These are phyloP conservation scores for Sinohyriopsis cumingii DNA, from an alignment of 2,888 invertebrate species.

Conservation along the genomic window DNA sequence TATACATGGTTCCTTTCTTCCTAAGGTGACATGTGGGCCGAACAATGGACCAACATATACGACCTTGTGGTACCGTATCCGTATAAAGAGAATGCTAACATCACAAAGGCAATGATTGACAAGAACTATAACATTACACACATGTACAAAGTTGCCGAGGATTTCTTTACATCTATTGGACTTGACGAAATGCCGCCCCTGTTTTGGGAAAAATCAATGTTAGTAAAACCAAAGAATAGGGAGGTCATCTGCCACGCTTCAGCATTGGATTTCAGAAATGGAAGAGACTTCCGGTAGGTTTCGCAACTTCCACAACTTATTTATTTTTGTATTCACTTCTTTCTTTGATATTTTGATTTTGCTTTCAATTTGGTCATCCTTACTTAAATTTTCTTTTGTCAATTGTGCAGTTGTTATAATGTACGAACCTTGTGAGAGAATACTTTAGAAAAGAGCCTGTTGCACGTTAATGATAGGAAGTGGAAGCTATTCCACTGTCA, in stretches of 20 bases:
- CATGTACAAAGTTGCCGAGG: constrained; percentile 74
- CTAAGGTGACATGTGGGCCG: constrained; percentile 76
- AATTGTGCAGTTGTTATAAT: too few relatives aligned
- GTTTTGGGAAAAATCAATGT: constrained; percentile 88
- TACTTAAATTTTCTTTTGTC: too few relatives aligned
- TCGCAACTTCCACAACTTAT: not conserved
- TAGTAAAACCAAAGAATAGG: constrained; percentile 82
- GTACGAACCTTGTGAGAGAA: too few relatives aligned
- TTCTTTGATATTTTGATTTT: too few relatives aligned
- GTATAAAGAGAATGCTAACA: constrained; percentile 80
- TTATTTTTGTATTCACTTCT: too few relatives aligned
- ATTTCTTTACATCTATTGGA: constrained; percentile 70
- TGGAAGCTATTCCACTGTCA: too few relatives aligned
- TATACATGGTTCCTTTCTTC: not conserved
- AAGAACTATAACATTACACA: constrained; percentile 73
- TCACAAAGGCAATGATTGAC: constrained; percentile 81
- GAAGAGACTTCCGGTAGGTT: constrained; percentile 85
- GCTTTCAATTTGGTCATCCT: too few relatives aligned
- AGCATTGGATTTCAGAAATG: constrained; percentile 91
- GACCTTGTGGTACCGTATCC: constrained; percentile 77
- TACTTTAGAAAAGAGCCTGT: too few relatives aligned
- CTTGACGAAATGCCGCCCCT: constrained; percentile 85
- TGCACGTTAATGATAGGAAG: too few relatives aligned
- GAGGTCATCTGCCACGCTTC: constrained; percentile 80
- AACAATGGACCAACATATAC: constrained; percentile 66